Conservation (phyloP, 1,140 invertebrate species). For the Orchesella cincta region DNA sequence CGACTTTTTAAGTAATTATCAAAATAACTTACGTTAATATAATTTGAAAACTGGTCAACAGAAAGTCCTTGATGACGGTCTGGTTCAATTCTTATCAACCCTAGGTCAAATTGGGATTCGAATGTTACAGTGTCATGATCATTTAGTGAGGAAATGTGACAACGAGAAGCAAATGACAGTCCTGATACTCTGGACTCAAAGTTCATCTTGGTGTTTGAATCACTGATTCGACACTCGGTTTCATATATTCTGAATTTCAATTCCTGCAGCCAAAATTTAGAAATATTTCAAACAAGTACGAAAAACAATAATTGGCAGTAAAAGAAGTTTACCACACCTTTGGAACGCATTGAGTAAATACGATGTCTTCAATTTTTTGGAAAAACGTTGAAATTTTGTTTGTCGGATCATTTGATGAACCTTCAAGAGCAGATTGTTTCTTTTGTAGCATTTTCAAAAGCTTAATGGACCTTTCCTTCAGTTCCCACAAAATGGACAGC, state of each 20-base stretch:
- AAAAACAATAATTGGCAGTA: constrained; percentile 23
- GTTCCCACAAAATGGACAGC: constrained; percentile 43
- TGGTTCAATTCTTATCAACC: constrained; percentile 49
- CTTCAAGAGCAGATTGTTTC: neutral
- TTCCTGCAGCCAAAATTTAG: too few relatives aligned
- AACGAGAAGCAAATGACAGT: constrained; percentile 48
- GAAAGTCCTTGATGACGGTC: constrained; percentile 48
- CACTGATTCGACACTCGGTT: constrained; percentile 48
- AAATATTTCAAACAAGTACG: too few relatives aligned
- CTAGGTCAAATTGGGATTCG: constrained; percentile 49
- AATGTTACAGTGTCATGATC: constrained; percentile 39
- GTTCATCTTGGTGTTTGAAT: constrained; percentile 34
- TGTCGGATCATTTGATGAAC: neutral
- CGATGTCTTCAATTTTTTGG: constrained; percentile 44
- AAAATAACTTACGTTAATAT: constrained; percentile 45
- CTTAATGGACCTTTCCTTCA: constrained; percentile 43
- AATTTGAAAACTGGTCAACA: constrained; percentile 51
- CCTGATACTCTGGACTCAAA: constrained; percentile 47
- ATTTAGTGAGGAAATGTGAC: constrained; percentile 35
- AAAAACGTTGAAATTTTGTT: constrained; percentile 14
- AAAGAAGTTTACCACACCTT: constrained; percentile 39
- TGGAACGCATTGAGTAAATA: constrained; percentile 46
- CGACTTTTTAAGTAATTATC: constrained; percentile 1
- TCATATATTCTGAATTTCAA: constrained; percentile 49
- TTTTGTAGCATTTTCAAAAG: constrained; percentile 3